A percentile compares a stretch with the other conserved stretches of the same genome.
Conservation (phyloP, 2,113 vertebrate species). For the Psilopogon haemacephalus region DNA sequence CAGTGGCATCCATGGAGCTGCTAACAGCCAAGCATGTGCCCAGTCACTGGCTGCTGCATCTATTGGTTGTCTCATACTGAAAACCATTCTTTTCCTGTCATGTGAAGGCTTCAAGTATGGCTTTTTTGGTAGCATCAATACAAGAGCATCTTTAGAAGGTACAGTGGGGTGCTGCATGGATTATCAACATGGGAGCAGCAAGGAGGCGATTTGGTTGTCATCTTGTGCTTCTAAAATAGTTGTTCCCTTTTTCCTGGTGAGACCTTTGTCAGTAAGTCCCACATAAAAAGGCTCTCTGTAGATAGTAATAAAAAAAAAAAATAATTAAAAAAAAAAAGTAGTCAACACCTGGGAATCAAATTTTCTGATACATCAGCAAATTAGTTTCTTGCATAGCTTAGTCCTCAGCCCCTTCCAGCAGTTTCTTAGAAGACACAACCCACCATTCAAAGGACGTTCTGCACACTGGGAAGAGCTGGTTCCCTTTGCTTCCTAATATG, state of each 20-base stretch:
- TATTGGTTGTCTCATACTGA: not conserved
- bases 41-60: not conserved
- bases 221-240: not conserved
- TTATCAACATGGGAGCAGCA: not conserved
- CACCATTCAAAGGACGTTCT: not conserved
- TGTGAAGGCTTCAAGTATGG: not conserved
- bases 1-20: conserved; percentile 23
- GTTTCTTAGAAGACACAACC: not conserved
- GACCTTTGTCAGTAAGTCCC: not conserved
- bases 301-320: no score
- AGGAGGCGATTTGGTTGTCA: not conserved
- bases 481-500: not conserved
- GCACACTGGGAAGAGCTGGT: not conserved
- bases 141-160: not conserved
- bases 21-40: not conserved
- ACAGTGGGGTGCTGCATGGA: not conserved
- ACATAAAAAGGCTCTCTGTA: not conserved
- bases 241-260: not conserved
- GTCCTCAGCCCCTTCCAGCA: not conserved
- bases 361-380: not conserved
- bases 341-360: not conserved
- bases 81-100: not conserved
- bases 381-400: not conserved
- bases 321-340: not conserved
- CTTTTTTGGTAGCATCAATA: not conserved